phyloP scores from a whole-genome alignment of 2,113 vertebrate species.

The Coptodon rendalli region DNA sequence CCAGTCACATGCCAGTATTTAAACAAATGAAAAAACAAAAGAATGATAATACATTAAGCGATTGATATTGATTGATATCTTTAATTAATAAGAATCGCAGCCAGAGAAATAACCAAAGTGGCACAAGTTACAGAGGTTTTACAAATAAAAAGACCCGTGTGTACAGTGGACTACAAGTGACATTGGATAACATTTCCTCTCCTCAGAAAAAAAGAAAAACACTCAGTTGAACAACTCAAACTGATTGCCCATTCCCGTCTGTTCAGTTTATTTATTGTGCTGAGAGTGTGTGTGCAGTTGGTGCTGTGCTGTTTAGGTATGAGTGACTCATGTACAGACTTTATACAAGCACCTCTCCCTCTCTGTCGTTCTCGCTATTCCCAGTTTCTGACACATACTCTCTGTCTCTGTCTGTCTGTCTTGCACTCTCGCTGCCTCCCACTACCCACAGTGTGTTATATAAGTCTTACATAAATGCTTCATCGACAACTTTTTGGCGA shows the following conservation, averaged over 20 bases:
- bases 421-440: conserved; percentile 46
- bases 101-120: conserved; percentile 21
- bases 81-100: conserved; percentile 55
- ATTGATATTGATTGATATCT: conserved; percentile 57
- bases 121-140: conserved; percentile 48
- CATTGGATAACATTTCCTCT: conserved; percentile 20
- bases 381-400: neutral
- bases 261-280: conserved; percentile 32
- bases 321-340: conserved; percentile 46
- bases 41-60: conserved; percentile 35
- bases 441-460: conserved; percentile 61
- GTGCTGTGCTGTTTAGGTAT: conserved; percentile 29
- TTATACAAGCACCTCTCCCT: conserved; percentile 22
- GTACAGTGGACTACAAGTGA: conserved; percentile 27
- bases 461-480: conserved; percentile 65
- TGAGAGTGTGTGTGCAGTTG: conserved; percentile 9
- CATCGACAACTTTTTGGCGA: conserved; percentile 43
- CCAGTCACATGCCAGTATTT: neutral
- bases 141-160: conserved; percentile 18
- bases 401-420: conserved; percentile 13
- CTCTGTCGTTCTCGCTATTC: neutral
- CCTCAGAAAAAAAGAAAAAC: conserved; percentile 2
- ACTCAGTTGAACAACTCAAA: neutral
- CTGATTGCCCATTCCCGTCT: neutral
- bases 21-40: conserved; percentile 18